Evolutionary conservation across 1,140 invertebrate genomes (phyloP), one percentile per base, ranked within the genome.

Genomic region (Limonius californicus): DNA sequence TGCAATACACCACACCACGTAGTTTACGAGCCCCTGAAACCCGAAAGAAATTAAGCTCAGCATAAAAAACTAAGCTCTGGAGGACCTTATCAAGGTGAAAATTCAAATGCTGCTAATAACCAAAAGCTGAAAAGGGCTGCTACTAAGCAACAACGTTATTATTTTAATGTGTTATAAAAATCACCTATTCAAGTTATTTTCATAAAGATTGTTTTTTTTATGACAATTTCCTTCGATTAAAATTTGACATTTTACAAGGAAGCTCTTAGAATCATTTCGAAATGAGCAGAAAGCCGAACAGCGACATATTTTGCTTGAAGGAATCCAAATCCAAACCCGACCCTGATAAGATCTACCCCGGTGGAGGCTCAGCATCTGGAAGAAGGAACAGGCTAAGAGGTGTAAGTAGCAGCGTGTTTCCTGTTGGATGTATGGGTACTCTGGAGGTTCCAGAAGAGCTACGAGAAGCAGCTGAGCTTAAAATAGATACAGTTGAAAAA

Each of bases 401-500:
- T 19, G 21, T 4, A 14, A 50, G 12, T 12, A 62, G 54, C 15
- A 62, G 39, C 47, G 61, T 62, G 1, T 62, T 62, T 53, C 61
- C 61, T 15, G 19, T 47, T 23, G 61, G 61, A 11, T 57, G 54
- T 35, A 57, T 62, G 54, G 61, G 61, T 8, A 62, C 35, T 15
- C 12, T 9, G 2, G 30, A 39, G 42, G 4, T 1, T 6, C 32
- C 12, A 11, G 1, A 8, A 12, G 42, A 47, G 3, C n/a, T n/a
- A n/a, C n/a, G n/a, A n/a, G 53, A 55, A 55, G 18, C 23, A 3
- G 23, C 9, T 27, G 23, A 27, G 23, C 3, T 4, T 27, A 27
- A 27, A 27, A 27, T 27, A 9, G 23, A 27, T 9, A n/a, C n/a
- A n/a, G n/a, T n/a, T n/a, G 23, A 27, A 9, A 9, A 27, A 4